These are phyloP conservation scores for Channa argus DNA, from an alignment of 2,113 vertebrate species.

Conservation along the genomic window DNA sequence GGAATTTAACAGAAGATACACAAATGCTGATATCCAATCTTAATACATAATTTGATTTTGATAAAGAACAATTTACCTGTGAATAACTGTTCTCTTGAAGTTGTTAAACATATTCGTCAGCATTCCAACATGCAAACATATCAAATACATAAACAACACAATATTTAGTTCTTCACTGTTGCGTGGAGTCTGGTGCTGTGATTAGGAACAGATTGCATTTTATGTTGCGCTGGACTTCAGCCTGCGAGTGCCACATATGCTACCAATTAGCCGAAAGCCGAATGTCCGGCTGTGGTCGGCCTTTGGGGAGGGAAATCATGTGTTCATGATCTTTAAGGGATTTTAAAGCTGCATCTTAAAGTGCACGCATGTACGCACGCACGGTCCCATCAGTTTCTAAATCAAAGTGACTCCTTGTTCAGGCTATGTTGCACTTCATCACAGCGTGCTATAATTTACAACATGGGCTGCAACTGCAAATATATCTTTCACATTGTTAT, in stretches of 20 bases:
- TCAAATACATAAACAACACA: slow-evolving; percentile 43
- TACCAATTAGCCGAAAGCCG: slow-evolving; percentile 64
- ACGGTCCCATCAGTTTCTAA: slow-evolving; percentile 24
- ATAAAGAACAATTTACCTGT: background rate
- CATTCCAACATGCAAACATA: slow-evolving; percentile 30
- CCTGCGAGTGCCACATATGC: slow-evolving; percentile 60
- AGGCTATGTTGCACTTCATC: slow-evolving; percentile 22
- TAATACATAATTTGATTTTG: too few relatives aligned
- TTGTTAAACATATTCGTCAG: slow-evolving; percentile 21
- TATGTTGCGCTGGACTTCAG: slow-evolving; percentile 28
- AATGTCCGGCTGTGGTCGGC: slow-evolving; percentile 66
- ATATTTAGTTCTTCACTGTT: slow-evolving; percentile 27
- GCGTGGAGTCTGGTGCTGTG: slow-evolving; percentile 30
- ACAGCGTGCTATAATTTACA: slow-evolving; percentile 23
- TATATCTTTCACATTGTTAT: background rate
- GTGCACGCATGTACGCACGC: too few relatives aligned
- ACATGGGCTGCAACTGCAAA: slow-evolving; percentile 1
- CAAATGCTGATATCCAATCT: slow-evolving; percentile 4
- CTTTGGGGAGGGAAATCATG: slow-evolving; percentile 64
- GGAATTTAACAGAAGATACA: background rate
- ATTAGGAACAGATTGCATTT: slow-evolving; percentile 57
- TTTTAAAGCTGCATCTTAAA: slow-evolving; percentile 50
- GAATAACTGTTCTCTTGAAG: slow-evolving; percentile 1
- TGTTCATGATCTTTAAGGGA: slow-evolving; percentile 63
- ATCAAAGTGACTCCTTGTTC: slow-evolving; percentile 19